These are phyloP conservation scores for Thalassarche chlororhynchos DNA, from an alignment of 2,113 vertebrate species.

Conservation along the genomic window DNA sequence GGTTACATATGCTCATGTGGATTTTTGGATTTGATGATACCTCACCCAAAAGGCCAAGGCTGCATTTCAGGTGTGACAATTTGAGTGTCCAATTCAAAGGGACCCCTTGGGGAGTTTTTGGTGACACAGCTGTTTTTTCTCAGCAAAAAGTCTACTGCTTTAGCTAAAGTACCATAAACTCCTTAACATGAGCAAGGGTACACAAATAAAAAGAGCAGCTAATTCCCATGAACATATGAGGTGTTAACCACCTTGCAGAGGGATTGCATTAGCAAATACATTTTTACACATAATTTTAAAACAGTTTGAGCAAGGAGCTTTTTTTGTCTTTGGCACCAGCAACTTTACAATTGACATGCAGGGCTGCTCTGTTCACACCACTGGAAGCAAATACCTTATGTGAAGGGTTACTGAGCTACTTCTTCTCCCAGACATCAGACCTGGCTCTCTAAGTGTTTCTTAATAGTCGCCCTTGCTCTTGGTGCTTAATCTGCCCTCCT, in stretches of 20 bases:
- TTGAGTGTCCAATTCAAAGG: not conserved
- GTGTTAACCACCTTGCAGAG: not conserved
- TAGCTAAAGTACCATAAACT: not conserved
- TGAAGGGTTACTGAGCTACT: not conserved
- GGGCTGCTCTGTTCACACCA: not conserved
- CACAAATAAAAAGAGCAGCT: not conserved
- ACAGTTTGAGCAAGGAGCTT: not conserved
- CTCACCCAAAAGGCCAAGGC: not conserved
- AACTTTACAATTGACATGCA: not conserved
- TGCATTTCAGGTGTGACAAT: not conserved
- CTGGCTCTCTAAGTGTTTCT: not conserved
- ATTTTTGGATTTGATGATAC: not conserved
- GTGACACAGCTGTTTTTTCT: not conserved
- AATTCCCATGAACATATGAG: not conserved
- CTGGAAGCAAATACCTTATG: not conserved
- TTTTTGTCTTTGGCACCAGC: not conserved
- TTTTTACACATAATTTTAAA: not conserved
- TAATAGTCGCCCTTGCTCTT: not conserved
- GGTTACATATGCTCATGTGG: rapidly evolving
- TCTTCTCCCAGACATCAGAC: not conserved
- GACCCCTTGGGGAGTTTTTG: not conserved
- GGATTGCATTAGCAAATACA: not conserved
- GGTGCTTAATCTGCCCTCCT: not conserved
- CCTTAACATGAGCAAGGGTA: not conserved
- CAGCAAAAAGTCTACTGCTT: not conserved